These are phyloP conservation scores for Labeo calbasu DNA, from an alignment of 2,797 vertebrate genomes.

Conservation along the genomic window DNA sequence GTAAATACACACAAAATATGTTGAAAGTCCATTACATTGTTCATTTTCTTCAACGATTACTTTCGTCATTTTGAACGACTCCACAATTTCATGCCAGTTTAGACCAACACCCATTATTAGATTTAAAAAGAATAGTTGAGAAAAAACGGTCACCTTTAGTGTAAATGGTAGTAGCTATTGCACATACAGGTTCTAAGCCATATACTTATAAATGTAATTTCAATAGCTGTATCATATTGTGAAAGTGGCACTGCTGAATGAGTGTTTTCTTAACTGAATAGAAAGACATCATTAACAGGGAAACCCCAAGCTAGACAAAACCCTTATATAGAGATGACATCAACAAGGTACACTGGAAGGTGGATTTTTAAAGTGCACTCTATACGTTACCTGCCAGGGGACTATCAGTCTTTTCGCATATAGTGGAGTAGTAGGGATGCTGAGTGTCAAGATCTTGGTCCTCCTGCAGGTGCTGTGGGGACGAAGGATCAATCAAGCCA, in stretches of 20 bases:
- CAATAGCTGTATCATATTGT: slow-evolving; percentile 58
- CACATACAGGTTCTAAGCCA: slow-evolving; percentile 83
- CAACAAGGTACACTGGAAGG: slow-evolving; percentile 56
- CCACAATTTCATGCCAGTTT: slow-evolving; percentile 63
- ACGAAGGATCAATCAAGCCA: slow-evolving; percentile 34
- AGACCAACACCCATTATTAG: slow-evolving; percentile 62
- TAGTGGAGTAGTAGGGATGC: slow-evolving; percentile 77
- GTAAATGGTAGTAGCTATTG: slow-evolving; percentile 77
- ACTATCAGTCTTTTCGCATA: slow-evolving; percentile 82
- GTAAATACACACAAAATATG: slow-evolving; percentile 69
- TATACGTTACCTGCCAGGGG: slow-evolving; percentile 85
- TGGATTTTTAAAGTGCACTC: slow-evolving; percentile 53
- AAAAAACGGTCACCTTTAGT: slow-evolving; percentile 57
- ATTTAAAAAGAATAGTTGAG: slow-evolving; percentile 51
- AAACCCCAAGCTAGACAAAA: slow-evolving; percentile 63
- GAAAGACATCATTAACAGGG: slow-evolving; percentile 45
- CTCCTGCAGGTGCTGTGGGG: slow-evolving; percentile 62
- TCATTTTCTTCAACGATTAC: slow-evolving; percentile 55
- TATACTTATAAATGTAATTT: slow-evolving; percentile 63
- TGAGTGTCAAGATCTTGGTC: slow-evolving; percentile 65
- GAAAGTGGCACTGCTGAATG: slow-evolving; percentile 60
- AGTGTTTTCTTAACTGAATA: slow-evolving; percentile 54
- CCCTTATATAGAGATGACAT: slow-evolving; percentile 63
- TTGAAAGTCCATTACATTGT: slow-evolving; percentile 64
- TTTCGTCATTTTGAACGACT: slow-evolving; percentile 59